Base-by-base conservation (phyloP, 1,140 invertebrate species). In the Zelostemma sp. region DNA sequence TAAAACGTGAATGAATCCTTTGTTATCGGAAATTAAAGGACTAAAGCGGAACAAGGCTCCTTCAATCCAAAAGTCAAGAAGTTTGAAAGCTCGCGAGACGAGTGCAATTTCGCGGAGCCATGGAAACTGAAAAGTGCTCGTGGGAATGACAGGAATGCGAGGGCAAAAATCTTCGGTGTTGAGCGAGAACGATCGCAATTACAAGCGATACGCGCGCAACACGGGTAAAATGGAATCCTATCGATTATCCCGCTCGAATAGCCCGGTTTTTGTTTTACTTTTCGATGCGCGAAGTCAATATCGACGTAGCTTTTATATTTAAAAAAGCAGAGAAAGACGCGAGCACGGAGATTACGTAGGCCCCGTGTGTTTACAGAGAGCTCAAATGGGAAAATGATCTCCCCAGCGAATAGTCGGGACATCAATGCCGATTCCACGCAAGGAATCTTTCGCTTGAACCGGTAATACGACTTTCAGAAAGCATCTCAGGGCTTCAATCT, bases 391-490 rank as follows among this genome's bases (percentile, higher is more conserved):
- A 48, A 57, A 57, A 57, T 38, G 45, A 48, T 35, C 35, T 28
- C 12, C 45, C 31, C 9, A 35, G 33, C 33, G 41, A 48, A 48
- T 57, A 57, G 55, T 48, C 43, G 33, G 46, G 43, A 48, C 55
- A 17, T 57, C 55, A 57, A 49, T 57, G 45, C 18, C 19, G 55
- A 57, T 57, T 57, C 18, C 45, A 48, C 25, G 55, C 51, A 18
- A 57, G 33, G 45, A 56, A 56, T 56, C 55, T 57, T 57, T 48
- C 28, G 31, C 43, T 14, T 28, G 40, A 48, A 57, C 55, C 16
- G 55, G 55, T 57, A 57, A 38, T 57, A 38, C 55, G 43, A 57
- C 55, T 57, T 57, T 57, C 46, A 35, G 46, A 35, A 50, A 17
- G 28, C 48, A 49, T 49, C 25, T 15, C 9, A 16, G 3, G 25